phyloP scores from a whole-genome alignment of 2,888 invertebrate genomes.

The Heliconius charithonia region DNA sequence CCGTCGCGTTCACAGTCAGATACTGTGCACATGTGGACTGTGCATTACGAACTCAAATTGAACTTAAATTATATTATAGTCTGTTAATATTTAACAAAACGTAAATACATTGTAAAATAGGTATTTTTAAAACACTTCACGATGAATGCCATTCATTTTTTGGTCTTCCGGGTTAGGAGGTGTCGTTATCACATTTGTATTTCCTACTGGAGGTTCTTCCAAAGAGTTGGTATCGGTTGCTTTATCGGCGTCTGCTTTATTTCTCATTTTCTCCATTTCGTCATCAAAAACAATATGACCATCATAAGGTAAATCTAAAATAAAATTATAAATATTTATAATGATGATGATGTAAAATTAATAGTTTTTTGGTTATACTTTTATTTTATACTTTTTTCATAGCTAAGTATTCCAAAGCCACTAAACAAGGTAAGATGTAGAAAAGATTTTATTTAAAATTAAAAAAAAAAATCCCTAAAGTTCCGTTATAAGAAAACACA shows the following conservation, averaged over 20 bases:
- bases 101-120: not conserved
- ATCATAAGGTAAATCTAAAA: not conserved
- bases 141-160: not conserved
- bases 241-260: not conserved
- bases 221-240: not conserved
- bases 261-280: not conserved
- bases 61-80: not conserved
- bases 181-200: not conserved
- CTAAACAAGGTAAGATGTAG: not conserved
- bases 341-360: not conserved
- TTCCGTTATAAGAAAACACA: no score
- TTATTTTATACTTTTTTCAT: not conserved
- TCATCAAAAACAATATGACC: constrained; percentile 8
- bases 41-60: no score
- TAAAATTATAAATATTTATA: not conserved
- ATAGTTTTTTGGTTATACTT: not conserved
- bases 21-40: not conserved
- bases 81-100: not conserved
- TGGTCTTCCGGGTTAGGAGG: no score
- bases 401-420: not conserved
- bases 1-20: not conserved
- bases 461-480: not conserved
- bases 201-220: constrained; percentile 1
- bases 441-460: not conserved
- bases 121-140: not conserved